phyloP scores from a whole-genome alignment of 2,797 vertebrate genomes.

The Necrosyrtes monachus region DNA sequence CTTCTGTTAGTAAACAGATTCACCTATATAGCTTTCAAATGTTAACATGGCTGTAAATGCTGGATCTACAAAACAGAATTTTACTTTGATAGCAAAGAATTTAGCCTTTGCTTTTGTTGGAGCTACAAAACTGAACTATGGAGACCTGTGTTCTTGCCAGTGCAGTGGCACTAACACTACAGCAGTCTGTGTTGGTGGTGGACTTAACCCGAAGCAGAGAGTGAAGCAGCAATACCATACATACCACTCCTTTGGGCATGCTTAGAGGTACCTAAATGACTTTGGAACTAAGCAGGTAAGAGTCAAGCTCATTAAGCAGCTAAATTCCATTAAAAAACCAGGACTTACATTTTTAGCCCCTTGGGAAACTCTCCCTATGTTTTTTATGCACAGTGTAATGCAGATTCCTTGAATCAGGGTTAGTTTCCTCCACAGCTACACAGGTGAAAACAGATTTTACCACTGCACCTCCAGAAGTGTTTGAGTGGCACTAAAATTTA shows the following conservation, averaged over 20 bases:
- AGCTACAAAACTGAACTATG: not conserved
- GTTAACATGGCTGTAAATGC: not conserved
- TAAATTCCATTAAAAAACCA: not conserved
- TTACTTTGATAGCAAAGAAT: not conserved
- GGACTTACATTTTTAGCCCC: not conserved
- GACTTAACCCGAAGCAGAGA: not conserved
- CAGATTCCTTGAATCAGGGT: not conserved
- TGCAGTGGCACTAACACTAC: not conserved
- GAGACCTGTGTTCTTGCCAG: not conserved
- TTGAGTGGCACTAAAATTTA: slow-evolving; percentile 31
- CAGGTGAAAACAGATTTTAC: slow-evolving; percentile 6
- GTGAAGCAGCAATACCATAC: not conserved
- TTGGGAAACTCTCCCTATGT: not conserved
- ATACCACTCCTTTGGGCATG: not conserved
- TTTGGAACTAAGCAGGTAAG: not conserved
- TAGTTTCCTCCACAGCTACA: not conserved
- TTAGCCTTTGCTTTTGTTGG: not conserved
- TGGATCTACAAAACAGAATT: not conserved
- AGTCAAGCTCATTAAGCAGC: not conserved
- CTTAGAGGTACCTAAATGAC: not conserved
- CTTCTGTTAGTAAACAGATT: not conserved
- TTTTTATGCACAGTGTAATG: not conserved
- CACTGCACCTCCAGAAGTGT: not conserved
- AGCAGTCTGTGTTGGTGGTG: not conserved
- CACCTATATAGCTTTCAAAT: not conserved